These are phyloP conservation scores for Gulo gulo DNA, from an alignment of 2,113 vertebrate species.

Conservation along the genomic window DNA sequence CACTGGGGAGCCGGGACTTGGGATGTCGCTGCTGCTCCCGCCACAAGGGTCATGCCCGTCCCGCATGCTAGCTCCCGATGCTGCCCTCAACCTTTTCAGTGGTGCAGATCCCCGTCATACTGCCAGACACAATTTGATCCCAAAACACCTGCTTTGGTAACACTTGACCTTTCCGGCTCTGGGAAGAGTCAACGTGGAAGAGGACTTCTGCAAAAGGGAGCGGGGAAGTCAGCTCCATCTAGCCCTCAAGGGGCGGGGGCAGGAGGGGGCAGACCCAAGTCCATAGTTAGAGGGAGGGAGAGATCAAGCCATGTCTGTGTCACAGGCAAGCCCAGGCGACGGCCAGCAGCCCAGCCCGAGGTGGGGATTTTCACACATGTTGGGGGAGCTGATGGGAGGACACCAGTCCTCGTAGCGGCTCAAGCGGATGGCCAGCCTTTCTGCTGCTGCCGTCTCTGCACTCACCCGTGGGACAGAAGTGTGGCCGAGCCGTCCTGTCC, in stretches of 20 bases:
- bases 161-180: neutral
- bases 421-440: neutral
- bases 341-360: neutral
- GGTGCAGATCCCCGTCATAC: conserved; percentile 1
- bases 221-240: neutral
- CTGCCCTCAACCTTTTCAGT: conserved; percentile 26
- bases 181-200: neutral
- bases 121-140: conserved; percentile 68
- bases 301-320: neutral
- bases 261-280: neutral
- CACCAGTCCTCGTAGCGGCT: neutral
- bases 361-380: neutral
- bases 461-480: neutral
- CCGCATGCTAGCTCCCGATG: neutral
- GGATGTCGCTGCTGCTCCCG: neutral
- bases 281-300: neutral
- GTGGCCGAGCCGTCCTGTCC: neutral
- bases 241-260: neutral
- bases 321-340: neutral
- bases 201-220: conserved; percentile 31
- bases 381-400: neutral
- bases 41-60: neutral
- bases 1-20: conserved; percentile 18
- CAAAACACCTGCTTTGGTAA: conserved; percentile 66
- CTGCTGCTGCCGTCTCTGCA: neutral